Conservation (phyloP, 2,113 vertebrate species). For the Petroica traversi region DNA sequence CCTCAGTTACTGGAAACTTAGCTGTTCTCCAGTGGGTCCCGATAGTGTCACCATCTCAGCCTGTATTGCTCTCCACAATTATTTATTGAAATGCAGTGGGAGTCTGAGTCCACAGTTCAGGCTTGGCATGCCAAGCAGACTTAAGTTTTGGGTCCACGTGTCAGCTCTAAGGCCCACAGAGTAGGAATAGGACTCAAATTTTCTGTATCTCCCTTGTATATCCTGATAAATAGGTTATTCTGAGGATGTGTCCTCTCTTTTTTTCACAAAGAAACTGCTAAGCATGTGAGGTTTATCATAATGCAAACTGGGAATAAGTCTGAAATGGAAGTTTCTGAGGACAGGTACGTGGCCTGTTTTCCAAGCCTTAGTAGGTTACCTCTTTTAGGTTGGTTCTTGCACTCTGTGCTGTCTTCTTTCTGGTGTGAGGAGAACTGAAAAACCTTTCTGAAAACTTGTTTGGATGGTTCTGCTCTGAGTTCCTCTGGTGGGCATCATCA, state of each 20-base stretch:
- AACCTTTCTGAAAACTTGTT: background rate
- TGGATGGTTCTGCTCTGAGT: background rate
- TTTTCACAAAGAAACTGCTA: background rate
- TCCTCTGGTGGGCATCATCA: background rate
- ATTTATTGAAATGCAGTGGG: background rate
- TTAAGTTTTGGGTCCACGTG: background rate
- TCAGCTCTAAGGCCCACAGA: background rate
- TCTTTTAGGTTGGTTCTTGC: background rate
- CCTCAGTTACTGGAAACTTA: background rate
- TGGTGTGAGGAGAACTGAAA: background rate
- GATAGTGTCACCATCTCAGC: background rate
- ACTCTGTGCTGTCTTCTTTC: background rate
- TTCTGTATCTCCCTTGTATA: background rate
- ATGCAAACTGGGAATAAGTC: background rate
- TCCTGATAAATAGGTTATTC: background rate
- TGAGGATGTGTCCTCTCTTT: background rate
- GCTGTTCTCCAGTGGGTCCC: rapidly evolving
- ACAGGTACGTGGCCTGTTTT: background rate
- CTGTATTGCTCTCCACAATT: rapidly evolving
- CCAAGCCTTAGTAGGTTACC: background rate
- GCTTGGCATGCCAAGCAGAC: background rate
- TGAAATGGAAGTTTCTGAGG: background rate
- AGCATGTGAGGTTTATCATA: background rate
- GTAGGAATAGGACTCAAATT: background rate
- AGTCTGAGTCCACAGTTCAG: background rate